These are phyloP conservation scores for Cotesia vestalis DNA, from an alignment of 1,140 invertebrate species.

Conservation along the genomic window DNA sequence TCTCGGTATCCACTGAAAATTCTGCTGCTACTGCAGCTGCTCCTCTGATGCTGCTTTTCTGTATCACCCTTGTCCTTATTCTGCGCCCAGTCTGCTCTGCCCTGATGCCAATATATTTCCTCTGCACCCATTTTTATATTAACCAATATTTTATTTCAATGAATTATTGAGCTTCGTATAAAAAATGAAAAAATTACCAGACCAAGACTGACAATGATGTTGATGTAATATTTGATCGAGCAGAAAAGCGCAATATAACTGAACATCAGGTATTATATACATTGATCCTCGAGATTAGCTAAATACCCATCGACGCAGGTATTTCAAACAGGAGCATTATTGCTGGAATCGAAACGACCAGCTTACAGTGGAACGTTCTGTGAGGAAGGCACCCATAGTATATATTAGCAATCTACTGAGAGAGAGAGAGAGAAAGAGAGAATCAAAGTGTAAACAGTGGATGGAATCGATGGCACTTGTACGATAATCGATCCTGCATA, in stretches of 20 bases:
- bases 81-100: background rate
- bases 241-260: too few relatives aligned
- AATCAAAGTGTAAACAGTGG: background rate
- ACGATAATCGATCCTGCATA: slow-evolving; percentile 23
- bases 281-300: slow-evolving; percentile 49
- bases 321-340: slow-evolving; percentile 26
- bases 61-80: background rate
- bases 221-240: too few relatives aligned
- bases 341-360: slow-evolving; percentile 22
- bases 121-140: too few relatives aligned
- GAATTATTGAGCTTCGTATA: too few relatives aligned
- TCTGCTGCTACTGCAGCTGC: slow-evolving; percentile 22
- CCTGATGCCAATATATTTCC: background rate
- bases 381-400: background rate
- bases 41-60: slow-evolving; percentile 10
- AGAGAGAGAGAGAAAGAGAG: slow-evolving; percentile 11
- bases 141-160: too few relatives aligned
- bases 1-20: slow-evolving; percentile 27
- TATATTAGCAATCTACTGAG: background rate
- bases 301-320: slow-evolving; percentile 34
- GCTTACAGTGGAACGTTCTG: background rate
- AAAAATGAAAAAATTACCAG: too few relatives aligned
- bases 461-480: slow-evolving; percentile 22
- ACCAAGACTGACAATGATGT: too few relatives aligned
- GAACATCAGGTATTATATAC: slow-evolving; percentile 42